Evolutionary conservation across 2,113 vertebrate genomes (phyloP).

Genomic region (Echinops telfairi): DNA sequence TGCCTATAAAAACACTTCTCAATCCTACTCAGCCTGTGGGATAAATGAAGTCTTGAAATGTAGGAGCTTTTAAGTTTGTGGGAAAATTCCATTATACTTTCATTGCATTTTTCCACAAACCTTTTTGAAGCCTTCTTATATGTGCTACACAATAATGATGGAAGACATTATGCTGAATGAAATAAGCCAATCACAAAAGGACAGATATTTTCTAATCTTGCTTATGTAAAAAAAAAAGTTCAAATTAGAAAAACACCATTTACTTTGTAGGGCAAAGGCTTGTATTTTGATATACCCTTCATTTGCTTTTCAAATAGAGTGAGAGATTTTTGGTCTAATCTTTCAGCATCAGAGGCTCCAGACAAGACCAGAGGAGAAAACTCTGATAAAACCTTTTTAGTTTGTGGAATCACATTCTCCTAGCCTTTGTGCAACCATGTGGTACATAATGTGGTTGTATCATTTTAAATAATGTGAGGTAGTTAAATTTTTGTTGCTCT

Average conservation of each 20-base stretch:
- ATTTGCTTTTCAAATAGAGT: constrained; percentile 4
- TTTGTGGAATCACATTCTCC: background rate
- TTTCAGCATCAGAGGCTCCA: constrained; percentile 3
- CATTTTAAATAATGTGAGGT: background rate
- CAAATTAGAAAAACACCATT: background rate
- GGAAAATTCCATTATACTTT: no score
- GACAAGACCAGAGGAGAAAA: background rate
- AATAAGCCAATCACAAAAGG: background rate
- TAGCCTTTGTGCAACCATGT: background rate
- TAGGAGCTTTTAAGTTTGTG: no score
- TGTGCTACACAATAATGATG: no score
- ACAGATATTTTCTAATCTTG: background rate
- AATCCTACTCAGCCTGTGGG: background rate
- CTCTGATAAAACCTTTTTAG: background rate
- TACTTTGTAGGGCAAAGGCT: background rate
- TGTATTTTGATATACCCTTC: background rate
- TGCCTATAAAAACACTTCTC: background rate
- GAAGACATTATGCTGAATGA: background rate
- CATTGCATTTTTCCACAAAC: no score
- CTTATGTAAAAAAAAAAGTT: background rate
- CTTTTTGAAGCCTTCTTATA: no score
- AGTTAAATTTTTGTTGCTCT: background rate
- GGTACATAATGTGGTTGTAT: background rate
- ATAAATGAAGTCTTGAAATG: background rate
- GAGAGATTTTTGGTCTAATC: background rate